Evolutionary conservation across 2,113 vertebrate genomes (phyloP).

Genomic region (Tricholaema leucomelas): DNA sequence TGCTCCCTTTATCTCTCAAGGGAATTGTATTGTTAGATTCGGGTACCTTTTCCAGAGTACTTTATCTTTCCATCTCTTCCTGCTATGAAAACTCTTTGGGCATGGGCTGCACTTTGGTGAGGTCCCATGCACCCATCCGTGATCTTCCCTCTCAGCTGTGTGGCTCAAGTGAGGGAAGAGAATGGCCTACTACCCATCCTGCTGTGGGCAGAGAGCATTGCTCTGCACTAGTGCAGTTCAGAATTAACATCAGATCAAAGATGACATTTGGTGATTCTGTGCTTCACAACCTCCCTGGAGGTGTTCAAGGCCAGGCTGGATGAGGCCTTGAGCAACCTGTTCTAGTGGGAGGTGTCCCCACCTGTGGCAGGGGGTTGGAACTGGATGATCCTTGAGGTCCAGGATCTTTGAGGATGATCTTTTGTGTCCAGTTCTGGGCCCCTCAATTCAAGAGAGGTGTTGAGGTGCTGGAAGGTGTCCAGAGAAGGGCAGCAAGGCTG

Average conservation of each 20-base stretch:
- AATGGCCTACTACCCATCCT: not conserved
- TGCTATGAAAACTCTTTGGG: not conserved
- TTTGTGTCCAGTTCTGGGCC: no score
- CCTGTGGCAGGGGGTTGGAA: no score
- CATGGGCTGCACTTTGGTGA: not conserved
- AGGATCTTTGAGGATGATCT: no score
- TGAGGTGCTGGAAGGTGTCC: no score
- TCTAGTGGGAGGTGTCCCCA: no score
- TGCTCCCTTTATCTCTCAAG: not conserved
- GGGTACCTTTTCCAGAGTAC: not conserved
- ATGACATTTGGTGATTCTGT: no score
- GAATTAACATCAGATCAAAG: not conserved
- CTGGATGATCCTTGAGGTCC: no score
- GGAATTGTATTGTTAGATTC: not conserved
- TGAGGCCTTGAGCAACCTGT: no score
- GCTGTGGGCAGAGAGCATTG: not conserved
- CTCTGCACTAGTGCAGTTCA: not conserved
- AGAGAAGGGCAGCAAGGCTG: no score
- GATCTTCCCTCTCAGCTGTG: not conserved
- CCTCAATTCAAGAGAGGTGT: no score
- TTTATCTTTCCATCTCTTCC: not conserved
- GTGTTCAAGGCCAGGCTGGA: no score
- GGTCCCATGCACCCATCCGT: accelerated
- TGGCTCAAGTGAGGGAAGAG: accelerated
- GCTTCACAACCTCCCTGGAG: no score